Conservation (phyloP, 2,888 invertebrate species). For the Smittia sp. region DNA sequence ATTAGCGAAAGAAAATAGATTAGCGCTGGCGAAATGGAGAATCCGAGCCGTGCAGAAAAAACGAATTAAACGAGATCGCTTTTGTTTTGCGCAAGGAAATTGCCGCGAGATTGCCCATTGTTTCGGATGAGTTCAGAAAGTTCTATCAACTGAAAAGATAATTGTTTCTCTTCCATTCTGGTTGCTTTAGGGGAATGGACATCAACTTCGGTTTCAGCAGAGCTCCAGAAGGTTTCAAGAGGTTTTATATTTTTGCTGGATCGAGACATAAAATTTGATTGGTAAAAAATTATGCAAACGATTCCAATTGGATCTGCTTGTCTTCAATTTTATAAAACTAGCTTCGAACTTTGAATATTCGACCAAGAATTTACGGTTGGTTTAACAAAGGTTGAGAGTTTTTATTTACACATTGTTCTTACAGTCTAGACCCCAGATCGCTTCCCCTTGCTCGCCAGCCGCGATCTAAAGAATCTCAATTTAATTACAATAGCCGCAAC, state of each 20-base stretch:
- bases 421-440: background rate
- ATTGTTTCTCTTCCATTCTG: background rate
- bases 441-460: background rate
- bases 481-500: background rate
- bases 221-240: no score
- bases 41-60: slow-evolving; percentile 3
- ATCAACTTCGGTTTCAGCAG: no score
- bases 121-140: background rate
- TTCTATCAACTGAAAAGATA: background rate
- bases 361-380: no score
- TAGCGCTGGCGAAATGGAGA: background rate
- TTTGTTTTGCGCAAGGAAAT: background rate
- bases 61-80: background rate
- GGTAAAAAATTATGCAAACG: no score
- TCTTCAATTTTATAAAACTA: no score
- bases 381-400: no score
- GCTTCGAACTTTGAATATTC: no score
- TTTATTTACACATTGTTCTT: no score
- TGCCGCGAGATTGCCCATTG: background rate
- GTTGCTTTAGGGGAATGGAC: no score
- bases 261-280: no score
- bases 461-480: slow-evolving; percentile 4
- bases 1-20: slow-evolving; percentile 4
- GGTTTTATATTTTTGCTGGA: no score
- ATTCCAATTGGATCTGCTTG: no score